Evolutionary conservation across 2,113 vertebrate species (phyloP), one percentile per base, ranked within the genome.

Genomic region (Prinia subflava): DNA sequence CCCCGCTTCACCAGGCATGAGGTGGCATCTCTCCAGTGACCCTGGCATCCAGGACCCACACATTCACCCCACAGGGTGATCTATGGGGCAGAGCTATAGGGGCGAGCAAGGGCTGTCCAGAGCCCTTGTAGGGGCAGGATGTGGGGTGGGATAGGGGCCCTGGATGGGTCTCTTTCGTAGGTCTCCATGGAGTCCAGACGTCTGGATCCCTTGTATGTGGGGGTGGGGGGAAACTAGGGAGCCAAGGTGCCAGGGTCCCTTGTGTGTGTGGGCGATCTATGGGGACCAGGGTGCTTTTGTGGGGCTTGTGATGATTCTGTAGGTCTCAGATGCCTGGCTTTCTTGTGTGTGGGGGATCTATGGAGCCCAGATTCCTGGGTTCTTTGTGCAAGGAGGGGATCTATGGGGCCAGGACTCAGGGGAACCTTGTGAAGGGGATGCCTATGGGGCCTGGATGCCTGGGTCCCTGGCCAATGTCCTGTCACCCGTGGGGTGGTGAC

Each of bases 311-410:
- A 35, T 35, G 62, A 41, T 62, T 83, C 47, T 35, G 0, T 69
- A 63, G 17, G 70, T 44, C 30, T 52, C 87, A 62, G 22, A 50
- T 49, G 50, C 50, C 25, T 23, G 27, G 5, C 3, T 42, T 41
- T 9, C 50, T 80, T 80, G 35, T 22, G 31, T 9, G 11, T 1
- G 7, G 0, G 13, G 6, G 41, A 56, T 31, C 21, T 31, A 0
- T 33, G 21, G 42, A 42, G 25, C 22, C 31, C 42, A 44, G 17
- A 25, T 27, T 17, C 17, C n/a, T 60, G 30, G 14, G 9, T 55
- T 67, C 30, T 44, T 55, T 55, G 70, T 76, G 55, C 25, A 20
- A 19, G 55, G 55, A 42, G 21, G 9, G 14, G 19, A 42, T 67
- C 46, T 73, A 3, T 46, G 39, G 59, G 59, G 24, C 59, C 31